Evolutionary conservation across 2,113 vertebrate species (phyloP).

Genomic region (Tragelaphus buxtoni): DNA sequence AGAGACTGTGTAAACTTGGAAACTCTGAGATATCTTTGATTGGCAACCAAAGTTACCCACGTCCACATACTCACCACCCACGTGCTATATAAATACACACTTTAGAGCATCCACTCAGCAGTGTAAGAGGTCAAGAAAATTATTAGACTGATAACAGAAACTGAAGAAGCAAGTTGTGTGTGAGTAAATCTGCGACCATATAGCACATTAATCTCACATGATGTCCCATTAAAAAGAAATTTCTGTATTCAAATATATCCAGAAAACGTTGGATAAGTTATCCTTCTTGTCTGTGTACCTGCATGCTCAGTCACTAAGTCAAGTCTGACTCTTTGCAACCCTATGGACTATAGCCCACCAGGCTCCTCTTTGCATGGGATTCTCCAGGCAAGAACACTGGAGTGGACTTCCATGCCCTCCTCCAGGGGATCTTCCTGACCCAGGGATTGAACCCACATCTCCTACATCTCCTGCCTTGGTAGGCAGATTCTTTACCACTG

Average conservation of each 20-base stretch:
- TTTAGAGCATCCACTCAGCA: neutral
- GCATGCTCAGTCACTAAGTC: neutral
- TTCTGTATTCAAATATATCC: neutral
- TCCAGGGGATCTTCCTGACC: neutral
- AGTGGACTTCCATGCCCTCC: neutral
- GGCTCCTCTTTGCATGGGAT: neutral
- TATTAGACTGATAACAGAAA: neutral
- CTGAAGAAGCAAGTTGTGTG: neutral
- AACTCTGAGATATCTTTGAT: neutral
- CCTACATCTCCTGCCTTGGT: neutral
- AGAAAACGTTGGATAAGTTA: neutral
- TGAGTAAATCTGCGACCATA: neutral
- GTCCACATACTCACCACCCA: neutral
- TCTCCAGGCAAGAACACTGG: neutral
- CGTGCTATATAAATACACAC: neutral
- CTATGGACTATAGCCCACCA: neutral
- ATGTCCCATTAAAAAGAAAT: neutral
- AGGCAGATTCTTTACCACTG: neutral
- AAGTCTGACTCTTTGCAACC: rapidly evolving
- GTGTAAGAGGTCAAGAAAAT: neutral
- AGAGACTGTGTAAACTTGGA: neutral
- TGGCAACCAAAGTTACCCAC: neutral
- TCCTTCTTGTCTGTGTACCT: neutral
- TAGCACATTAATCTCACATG: neutral
- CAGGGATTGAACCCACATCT: rapidly evolving